Evolutionary conservation across 2,888 invertebrate species (phyloP).

Genomic region (Thecocarcelia acutangulata): DNA sequence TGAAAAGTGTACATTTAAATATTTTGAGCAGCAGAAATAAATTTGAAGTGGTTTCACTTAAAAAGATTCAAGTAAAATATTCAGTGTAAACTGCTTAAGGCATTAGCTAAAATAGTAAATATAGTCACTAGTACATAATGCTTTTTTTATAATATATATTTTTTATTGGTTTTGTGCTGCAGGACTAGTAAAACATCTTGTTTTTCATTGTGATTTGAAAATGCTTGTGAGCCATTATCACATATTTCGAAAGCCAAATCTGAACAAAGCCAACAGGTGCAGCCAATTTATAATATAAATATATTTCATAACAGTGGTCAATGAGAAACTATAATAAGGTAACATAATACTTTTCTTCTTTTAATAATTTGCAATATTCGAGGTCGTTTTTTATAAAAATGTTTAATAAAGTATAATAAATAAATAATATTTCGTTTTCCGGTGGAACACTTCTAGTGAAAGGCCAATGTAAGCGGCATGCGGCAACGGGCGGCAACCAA

Average conservation of each 20-base stretch:
- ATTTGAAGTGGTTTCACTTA: constrained; percentile 12
- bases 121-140: neutral
- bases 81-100: constrained; percentile 58
- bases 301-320: constrained; percentile 11
- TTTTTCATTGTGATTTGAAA: constrained; percentile 14
- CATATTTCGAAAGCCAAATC: neutral
- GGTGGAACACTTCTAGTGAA: too few relatives aligned
- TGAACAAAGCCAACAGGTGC: neutral
- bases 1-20: constrained; percentile 5
- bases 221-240: neutral
- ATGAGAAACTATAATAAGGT: too few relatives aligned
- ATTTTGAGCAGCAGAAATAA: constrained; percentile 11
- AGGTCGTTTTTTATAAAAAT: too few relatives aligned
- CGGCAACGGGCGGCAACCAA: too few relatives aligned
- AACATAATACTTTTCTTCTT: too few relatives aligned
- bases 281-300: neutral
- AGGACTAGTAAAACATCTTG: constrained; percentile 10
- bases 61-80: constrained; percentile 39
- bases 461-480: too few relatives aligned
- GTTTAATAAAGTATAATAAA: too few relatives aligned
- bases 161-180: neutral
- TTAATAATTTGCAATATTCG: too few relatives aligned
- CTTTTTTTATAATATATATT: too few relatives aligned
- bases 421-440: too few relatives aligned
- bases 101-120: constrained; percentile 50